phyloP scores from a whole-genome alignment of 2,113 vertebrate species.

The Toxostoma redivivum region DNA sequence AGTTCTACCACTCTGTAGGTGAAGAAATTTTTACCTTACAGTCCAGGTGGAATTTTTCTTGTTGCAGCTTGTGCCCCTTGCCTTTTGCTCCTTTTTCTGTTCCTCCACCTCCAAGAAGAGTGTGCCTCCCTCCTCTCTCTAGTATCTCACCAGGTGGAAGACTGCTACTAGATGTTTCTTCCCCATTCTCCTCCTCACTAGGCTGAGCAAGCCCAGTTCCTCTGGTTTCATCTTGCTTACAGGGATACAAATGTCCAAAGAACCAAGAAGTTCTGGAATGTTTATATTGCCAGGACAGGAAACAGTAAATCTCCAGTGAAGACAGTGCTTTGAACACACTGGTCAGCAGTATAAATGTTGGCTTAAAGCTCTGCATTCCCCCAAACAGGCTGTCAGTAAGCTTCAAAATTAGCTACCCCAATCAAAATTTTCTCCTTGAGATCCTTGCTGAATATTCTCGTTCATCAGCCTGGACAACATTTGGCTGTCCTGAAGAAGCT shows the following conservation, averaged over 20 bases:
- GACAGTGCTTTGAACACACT: background rate
- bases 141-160: background rate
- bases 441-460: background rate
- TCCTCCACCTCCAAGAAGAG: background rate
- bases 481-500: background rate
- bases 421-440: background rate
- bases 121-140: background rate
- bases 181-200: background rate
- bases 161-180: background rate
- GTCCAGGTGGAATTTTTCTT: background rate
- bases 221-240: background rate
- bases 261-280: background rate
- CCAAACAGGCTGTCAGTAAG: background rate
- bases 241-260: background rate
- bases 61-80: background rate
- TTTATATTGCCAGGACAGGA: background rate
- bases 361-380: background rate
- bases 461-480: background rate
- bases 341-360: background rate
- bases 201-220: background rate
- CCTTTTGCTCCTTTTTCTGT: background rate
- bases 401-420: background rate
- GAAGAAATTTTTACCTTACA: background rate
- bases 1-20: background rate
- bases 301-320: background rate